Percentiles rank a stretch among this genome's conserved stretches.
These are phyloP conservation scores for Megaleporinus macrocephalus DNA, from an alignment of 2,113 vertebrate genomes.

Conservation along the genomic window DNA sequence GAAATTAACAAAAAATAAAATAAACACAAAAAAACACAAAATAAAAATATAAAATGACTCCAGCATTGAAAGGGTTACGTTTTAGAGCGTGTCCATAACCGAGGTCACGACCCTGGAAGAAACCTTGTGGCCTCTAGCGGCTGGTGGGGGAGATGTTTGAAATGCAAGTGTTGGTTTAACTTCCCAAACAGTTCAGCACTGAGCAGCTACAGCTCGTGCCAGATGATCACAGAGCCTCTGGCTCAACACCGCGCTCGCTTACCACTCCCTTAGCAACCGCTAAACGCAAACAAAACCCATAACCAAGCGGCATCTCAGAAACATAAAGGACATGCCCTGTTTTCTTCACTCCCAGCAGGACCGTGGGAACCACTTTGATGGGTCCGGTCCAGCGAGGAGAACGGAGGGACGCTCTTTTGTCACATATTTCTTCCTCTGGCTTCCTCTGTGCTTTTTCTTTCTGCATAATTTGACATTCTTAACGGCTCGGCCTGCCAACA, in stretches of 20 bases:
- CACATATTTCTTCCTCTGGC: background rate
- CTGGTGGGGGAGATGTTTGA: background rate
- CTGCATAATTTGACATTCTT: slow-evolving; percentile 25
- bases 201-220: background rate
- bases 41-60: background rate
- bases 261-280: slow-evolving; percentile 65
- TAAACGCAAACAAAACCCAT: slow-evolving; percentile 67
- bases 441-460: background rate
- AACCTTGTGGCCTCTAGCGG: background rate
- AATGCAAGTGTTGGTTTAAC: background rate
- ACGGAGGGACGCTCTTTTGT: slow-evolving; percentile 1
- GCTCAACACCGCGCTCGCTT: slow-evolving; percentile 54
- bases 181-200: slow-evolving; percentile 15
- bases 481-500: background rate
- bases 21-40: too few relatives aligned
- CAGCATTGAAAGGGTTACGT: background rate
- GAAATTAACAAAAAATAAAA: too few relatives aligned
- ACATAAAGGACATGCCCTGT: background rate
- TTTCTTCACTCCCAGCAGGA: slow-evolving; percentile 34
- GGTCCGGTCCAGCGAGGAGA: slow-evolving; percentile 6
- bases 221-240: slow-evolving; percentile 13
- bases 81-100: background rate
- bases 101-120: slow-evolving; percentile 19
- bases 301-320: slow-evolving; percentile 51
- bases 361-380: slow-evolving; percentile 24